Evolutionary conservation across 2,113 vertebrate genomes (phyloP).

Genomic region (Verasper variegatus): DNA sequence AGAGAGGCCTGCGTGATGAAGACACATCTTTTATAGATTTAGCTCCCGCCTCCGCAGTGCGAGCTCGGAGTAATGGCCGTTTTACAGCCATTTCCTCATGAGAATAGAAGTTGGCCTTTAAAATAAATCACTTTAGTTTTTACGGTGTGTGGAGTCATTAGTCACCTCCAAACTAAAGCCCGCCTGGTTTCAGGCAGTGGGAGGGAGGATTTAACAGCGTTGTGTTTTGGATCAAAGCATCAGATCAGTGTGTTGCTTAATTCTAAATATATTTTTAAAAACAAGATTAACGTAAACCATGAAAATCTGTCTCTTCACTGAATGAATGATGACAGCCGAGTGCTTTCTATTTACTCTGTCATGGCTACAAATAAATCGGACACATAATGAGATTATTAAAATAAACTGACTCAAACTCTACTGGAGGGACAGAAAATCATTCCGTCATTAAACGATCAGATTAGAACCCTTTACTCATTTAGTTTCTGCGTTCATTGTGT

Average conservation of each 20-base stretch:
- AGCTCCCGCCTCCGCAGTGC: constrained; percentile 1
- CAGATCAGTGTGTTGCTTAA: not conserved
- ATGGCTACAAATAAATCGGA: too few relatives aligned
- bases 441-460: too few relatives aligned
- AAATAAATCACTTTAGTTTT: constrained; percentile 47
- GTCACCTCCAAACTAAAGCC: not conserved
- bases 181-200: not conserved
- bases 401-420: too few relatives aligned
- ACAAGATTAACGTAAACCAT: not conserved
- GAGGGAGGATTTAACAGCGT: not conserved
- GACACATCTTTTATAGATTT: constrained; percentile 49
- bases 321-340: not conserved
- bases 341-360: not conserved
- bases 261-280: not conserved
- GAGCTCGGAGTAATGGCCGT: constrained; percentile 6
- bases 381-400: too few relatives aligned
- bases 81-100: constrained; percentile 20
- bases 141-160: constrained; percentile 15
- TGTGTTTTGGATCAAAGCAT: not conserved
- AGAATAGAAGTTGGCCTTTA: not conserved
- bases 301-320: not conserved
- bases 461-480: too few relatives aligned
- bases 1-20: constrained; percentile 9
- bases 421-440: too few relatives aligned
- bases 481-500: too few relatives aligned